Evolutionary conservation across 2,113 vertebrate species (phyloP), one percentile per base, ranked within the genome.

Genomic region (Riparia riparia): DNA sequence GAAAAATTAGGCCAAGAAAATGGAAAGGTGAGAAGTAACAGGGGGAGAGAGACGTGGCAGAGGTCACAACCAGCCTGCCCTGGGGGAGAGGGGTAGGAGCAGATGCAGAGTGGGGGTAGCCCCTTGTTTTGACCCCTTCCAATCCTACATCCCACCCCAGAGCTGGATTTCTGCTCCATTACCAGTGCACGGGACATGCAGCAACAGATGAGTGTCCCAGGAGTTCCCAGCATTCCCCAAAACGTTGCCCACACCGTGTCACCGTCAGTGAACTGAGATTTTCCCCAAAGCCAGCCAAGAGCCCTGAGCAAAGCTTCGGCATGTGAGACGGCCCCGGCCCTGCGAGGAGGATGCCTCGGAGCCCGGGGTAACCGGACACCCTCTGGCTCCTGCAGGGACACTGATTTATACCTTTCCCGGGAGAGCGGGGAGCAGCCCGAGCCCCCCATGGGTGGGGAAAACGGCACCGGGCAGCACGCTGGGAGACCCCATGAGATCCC

Each of bases 151-250:
- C 24, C 28, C 31, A 57, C 7, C 14, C 31, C 44, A 60, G 60
- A 37, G 26, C 12, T 61, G 47, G 3, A 51, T 25, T 88, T 88
- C 51, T 56, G 41, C 45, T 64, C 34, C 20, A 79, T 44, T 72
- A 49, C 34, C 58, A 21, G 49, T 2, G 14, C 45, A 16, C 0
- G 2, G 39, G 61, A 47, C 66, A 82, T 0, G 0, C 2, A 50
- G 60, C 42, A 76, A 51, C 49, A 49, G 49, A 41, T 14, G 14
- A 34, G 34, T 34, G 71, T 54, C 63, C 26, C 3, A 9, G 77
- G 63, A 77, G 24, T 21, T 83, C 54, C 71, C 91, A 86, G 3
- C n/a, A 10, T 8, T 83, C 65, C 70, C 49, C 44, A 64, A 28
- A 61, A 37, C 0, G 0, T 6, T 53, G 42, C 63, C 72, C 41